phyloP scores from a whole-genome alignment of 2,797 vertebrate genomes.

The Lates japonicus region DNA sequence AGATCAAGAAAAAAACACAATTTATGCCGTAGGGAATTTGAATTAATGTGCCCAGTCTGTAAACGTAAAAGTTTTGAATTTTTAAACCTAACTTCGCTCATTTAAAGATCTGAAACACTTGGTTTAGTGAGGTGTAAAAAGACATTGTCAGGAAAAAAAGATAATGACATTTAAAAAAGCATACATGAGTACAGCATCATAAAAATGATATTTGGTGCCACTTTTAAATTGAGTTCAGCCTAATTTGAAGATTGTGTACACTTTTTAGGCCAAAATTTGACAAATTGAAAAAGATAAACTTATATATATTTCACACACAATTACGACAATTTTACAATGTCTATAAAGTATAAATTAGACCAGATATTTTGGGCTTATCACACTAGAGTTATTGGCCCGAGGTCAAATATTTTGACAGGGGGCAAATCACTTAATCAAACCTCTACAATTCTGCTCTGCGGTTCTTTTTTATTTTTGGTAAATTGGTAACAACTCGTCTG shows the following conservation, averaged over 20 bases:
- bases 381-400: slow-evolving; percentile 1
- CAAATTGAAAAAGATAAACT: background rate
- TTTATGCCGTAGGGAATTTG: background rate
- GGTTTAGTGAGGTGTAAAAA: background rate
- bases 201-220: background rate
- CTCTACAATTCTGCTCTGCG: background rate
- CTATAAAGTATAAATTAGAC: background rate
- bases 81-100: background rate
- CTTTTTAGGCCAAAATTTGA: background rate
- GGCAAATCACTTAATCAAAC: background rate
- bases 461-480: background rate
- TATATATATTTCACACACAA: slow-evolving; percentile 16
- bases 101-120: background rate
- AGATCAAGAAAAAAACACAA: background rate
- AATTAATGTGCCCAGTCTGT: background rate
- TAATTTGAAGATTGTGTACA: background rate
- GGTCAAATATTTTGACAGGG: slow-evolving; percentile 10
- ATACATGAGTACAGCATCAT: background rate
- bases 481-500: background rate
- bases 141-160: background rate
- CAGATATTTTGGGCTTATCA: background rate
- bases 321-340: background rate
- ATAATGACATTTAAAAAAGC: background rate
- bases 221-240: background rate
- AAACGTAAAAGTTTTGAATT: background rate